Conservation (phyloP, 2,888 invertebrate genomes). For the Hydrotaea diabolus region DNA sequence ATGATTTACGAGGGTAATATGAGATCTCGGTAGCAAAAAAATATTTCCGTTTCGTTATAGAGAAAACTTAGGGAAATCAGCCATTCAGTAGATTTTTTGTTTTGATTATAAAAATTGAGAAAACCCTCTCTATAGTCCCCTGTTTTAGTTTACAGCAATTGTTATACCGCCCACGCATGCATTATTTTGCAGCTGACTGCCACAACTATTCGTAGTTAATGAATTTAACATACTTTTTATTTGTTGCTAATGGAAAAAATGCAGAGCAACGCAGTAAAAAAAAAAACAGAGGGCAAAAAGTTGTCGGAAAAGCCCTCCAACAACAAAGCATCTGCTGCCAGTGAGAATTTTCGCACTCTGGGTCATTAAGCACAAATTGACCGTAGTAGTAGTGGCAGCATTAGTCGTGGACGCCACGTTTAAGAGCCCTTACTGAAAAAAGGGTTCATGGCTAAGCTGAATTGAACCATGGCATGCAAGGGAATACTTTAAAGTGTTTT, state of each 20-base stretch:
- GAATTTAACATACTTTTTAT: conserved; percentile 59
- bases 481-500: background rate
- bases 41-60: too few species aligned
- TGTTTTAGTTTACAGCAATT: background rate
- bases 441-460: conserved; percentile 10
- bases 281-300: background rate
- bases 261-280: conserved; percentile 18
- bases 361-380: conserved; percentile 27
- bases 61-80: too few species aligned
- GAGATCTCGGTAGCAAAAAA: background rate
- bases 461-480: background rate
- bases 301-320: background rate
- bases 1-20: background rate
- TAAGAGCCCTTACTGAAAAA: background rate
- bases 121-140: too few species aligned
- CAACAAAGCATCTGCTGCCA: background rate
- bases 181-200: background rate
- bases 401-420: background rate
- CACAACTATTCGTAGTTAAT: conserved; percentile 37
- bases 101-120: too few species aligned
- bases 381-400: background rate
- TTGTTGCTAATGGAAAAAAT: conserved; percentile 29
- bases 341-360: conserved; percentile 32
- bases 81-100: too few species aligned
- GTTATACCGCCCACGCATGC: background rate